Conservation (phyloP, 2,888 invertebrate species). For the Tricholauxania praeusta region DNA sequence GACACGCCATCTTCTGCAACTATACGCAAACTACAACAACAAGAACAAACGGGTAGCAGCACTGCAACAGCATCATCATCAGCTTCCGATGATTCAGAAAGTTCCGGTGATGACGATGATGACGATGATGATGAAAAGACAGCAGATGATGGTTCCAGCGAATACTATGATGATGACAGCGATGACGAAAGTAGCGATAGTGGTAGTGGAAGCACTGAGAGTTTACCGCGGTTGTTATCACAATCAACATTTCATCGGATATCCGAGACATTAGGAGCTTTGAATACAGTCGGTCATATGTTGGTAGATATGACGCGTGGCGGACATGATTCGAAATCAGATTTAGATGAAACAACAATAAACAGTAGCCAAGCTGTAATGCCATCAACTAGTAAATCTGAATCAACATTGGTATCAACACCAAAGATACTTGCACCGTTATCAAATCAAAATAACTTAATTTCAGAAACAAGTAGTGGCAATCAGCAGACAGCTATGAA, state of each 20-base stretch:
- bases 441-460: slow-evolving; percentile 49
- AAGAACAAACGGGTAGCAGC: slow-evolving; percentile 22
- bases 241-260: slow-evolving; percentile 74
- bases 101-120: slow-evolving; percentile 36
- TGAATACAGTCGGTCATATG: slow-evolving; percentile 88
- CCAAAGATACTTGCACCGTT: slow-evolving; percentile 46
- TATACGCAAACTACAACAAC: slow-evolving; percentile 13
- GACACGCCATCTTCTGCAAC: slow-evolving; percentile 13
- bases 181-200: slow-evolving; percentile 49
- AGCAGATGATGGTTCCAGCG: slow-evolving; percentile 53
- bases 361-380: slow-evolving; percentile 28
- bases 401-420: slow-evolving; percentile 34
- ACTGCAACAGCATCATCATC: slow-evolving; percentile 41
- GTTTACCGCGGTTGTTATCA: slow-evolving; percentile 71
- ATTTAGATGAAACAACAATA: neutral
- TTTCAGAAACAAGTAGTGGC: slow-evolving; percentile 47
- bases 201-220: slow-evolving; percentile 57
- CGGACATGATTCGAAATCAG: slow-evolving; percentile 51
- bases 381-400: slow-evolving; percentile 10
- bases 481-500: slow-evolving; percentile 54
- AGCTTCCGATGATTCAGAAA: slow-evolving; percentile 35
- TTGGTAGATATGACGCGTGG: slow-evolving; percentile 83
- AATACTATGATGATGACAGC: slow-evolving; percentile 60
- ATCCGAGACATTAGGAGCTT: slow-evolving; percentile 79
- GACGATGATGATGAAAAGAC: slow-evolving; percentile 47